phyloP scores from a whole-genome alignment of 2,113 vertebrate species.

The Stegostoma tigrinum region DNA sequence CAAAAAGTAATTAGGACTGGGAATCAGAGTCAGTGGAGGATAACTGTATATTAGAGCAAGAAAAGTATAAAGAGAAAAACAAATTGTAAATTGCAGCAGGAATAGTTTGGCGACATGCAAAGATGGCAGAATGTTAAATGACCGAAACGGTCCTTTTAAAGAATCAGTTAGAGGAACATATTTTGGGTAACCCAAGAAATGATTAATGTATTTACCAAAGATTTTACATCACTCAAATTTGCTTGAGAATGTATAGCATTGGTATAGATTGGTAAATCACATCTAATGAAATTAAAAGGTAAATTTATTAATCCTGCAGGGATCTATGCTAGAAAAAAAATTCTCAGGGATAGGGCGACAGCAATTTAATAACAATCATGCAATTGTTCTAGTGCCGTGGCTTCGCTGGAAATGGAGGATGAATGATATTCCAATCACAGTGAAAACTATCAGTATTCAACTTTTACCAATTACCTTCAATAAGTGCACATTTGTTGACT shows the following conservation, averaged over 20 bases:
- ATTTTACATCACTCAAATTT: not conserved
- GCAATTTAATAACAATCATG: not conserved
- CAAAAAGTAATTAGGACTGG: slow-evolving; percentile 29
- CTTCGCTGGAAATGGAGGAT: not conserved
- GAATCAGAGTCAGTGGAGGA: slow-evolving; percentile 1
- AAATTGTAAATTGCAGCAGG: not conserved
- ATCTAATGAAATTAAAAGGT: not conserved
- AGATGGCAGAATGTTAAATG: not conserved
- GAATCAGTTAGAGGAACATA: not conserved
- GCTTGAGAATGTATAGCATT: not conserved
- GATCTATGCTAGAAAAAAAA: not conserved
- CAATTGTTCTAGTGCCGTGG: not conserved
- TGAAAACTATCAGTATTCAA: too few species aligned
- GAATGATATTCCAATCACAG: not conserved
- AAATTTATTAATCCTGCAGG: not conserved
- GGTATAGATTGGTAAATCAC: not conserved
- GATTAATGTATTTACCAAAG: not conserved
- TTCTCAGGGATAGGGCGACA: not conserved
- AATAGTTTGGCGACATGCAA: not conserved
- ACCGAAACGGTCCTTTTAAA: not conserved
- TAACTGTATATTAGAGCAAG: not conserved
- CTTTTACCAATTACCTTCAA: too few species aligned
- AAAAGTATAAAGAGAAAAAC: not conserved
- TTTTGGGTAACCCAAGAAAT: too few species aligned
- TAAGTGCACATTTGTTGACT: too few species aligned